Evolutionary conservation across 2,113 vertebrate genomes (phyloP).

Genomic region (Litocranius walleri): DNA sequence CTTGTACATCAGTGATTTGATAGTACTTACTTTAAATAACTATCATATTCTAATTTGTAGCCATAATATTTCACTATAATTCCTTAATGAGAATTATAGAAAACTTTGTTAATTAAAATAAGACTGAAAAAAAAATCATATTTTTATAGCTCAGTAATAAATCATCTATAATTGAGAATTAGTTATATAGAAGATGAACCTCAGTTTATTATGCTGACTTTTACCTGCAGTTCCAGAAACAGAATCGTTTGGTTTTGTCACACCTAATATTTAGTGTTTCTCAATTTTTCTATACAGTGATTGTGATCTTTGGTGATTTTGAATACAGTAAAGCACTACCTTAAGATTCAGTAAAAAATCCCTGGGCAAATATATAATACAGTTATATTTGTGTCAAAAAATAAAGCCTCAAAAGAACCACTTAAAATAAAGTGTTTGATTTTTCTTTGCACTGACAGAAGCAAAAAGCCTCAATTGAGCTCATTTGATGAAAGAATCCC

Average conservation of each 20-base stretch:
- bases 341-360: not conserved
- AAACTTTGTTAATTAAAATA: not conserved
- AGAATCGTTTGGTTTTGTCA: not conserved
- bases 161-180: not conserved
- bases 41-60: not conserved
- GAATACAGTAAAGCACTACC: not conserved
- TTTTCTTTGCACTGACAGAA: slow-evolving; percentile 16
- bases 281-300: not conserved
- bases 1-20: not conserved
- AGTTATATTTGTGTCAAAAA: slow-evolving; percentile 35
- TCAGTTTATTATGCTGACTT: not conserved
- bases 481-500: slow-evolving; percentile 19
- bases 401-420: not conserved
- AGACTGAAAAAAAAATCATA: not conserved
- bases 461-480: not conserved
- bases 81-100: not conserved
- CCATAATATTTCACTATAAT: not conserved
- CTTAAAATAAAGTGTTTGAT: slow-evolving; percentile 23
- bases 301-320: not conserved
- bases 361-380: not conserved
- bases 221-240: not conserved
- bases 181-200: not conserved
- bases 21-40: not conserved
- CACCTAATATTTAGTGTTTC: not conserved
- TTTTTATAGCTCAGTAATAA: not conserved